Evolutionary conservation across 2,888 invertebrate genomes (phyloP).

Genomic region (Masnerella sp.): DNA sequence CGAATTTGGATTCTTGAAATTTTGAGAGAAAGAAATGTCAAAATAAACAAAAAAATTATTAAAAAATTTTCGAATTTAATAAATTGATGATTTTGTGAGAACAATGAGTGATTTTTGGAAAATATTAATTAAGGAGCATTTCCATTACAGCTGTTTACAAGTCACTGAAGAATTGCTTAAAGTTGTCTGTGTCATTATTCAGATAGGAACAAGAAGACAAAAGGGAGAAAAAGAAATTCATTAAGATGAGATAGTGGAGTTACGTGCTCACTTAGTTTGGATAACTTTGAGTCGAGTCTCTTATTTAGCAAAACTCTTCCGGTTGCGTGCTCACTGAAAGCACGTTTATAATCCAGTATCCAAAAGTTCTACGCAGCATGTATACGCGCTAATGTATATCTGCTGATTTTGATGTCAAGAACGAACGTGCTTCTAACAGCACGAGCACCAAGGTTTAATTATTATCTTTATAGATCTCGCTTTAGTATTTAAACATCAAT

Average conservation of each 20-base stretch:
- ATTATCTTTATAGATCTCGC: neutral
- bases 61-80: no score
- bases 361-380: conserved; percentile 19
- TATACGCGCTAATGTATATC: conserved; percentile 20
- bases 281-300: conserved; percentile 28
- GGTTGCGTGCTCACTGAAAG: conserved; percentile 28
- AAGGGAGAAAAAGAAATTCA: conserved; percentile 17
- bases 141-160: no score
- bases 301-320: conserved; percentile 45
- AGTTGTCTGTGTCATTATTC: no score
- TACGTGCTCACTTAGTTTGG: conserved; percentile 25
- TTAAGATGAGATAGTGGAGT: conserved; percentile 26
- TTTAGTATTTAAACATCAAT: neutral
- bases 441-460: no score
- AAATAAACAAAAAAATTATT: no score
- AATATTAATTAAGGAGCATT: no score
- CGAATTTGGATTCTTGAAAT: no score
- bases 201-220: no score
- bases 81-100: no score
- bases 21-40: no score
- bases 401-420: conserved; percentile 24
- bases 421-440: conserved; percentile 13
- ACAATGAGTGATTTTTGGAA: no score
- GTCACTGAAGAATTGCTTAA: no score
- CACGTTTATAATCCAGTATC: conserved; percentile 20